phyloP scores from a whole-genome alignment of 2,797 vertebrate genomes.

The Bovichtus variegatus region DNA sequence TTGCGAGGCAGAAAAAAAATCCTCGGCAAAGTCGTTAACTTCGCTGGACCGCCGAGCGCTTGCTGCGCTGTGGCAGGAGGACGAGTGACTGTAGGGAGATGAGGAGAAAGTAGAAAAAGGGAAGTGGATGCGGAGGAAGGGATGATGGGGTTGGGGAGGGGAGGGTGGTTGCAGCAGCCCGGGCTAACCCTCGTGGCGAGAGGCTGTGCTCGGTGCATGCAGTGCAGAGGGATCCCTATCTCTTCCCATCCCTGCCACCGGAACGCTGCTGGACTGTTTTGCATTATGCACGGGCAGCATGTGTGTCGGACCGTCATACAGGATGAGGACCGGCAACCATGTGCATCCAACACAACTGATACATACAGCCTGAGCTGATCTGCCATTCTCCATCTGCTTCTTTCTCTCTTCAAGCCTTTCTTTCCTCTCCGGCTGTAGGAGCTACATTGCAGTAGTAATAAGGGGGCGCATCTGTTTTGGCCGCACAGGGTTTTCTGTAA shows the following conservation, averaged over 20 bases:
- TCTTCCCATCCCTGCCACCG: constrained; percentile 49
- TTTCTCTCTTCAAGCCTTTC: constrained; percentile 23
- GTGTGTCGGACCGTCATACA: constrained; percentile 33
- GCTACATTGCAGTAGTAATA: constrained; percentile 59
- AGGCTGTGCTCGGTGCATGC: constrained; percentile 42
- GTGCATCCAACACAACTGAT: constrained; percentile 20
- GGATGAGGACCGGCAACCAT: constrained; percentile 15
- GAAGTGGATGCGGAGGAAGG: constrained; percentile 1
- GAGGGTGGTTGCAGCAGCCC: constrained; percentile 58
- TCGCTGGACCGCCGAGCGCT: not conserved
- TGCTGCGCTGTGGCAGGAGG: constrained; percentile 28
- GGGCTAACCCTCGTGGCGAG: constrained; percentile 48
- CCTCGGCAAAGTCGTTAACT: constrained; percentile 24
- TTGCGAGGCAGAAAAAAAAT: constrained; percentile 22
- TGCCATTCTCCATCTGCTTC: constrained; percentile 22
- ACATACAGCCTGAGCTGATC: constrained; percentile 27
- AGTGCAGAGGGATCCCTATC: constrained; percentile 37
- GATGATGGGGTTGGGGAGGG: not conserved
- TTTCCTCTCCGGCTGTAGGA: constrained; percentile 54
- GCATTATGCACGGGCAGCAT: constrained; percentile 71
- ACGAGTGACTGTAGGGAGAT: constrained; percentile 20
- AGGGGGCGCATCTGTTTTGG: constrained; percentile 52
- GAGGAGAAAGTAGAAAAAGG: constrained; percentile 36
- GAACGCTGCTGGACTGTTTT: constrained; percentile 46
- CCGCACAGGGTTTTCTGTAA: constrained; percentile 4